Conservation (phyloP, 1,140 invertebrate species). For the Pogonognathellus flavescens region DNA sequence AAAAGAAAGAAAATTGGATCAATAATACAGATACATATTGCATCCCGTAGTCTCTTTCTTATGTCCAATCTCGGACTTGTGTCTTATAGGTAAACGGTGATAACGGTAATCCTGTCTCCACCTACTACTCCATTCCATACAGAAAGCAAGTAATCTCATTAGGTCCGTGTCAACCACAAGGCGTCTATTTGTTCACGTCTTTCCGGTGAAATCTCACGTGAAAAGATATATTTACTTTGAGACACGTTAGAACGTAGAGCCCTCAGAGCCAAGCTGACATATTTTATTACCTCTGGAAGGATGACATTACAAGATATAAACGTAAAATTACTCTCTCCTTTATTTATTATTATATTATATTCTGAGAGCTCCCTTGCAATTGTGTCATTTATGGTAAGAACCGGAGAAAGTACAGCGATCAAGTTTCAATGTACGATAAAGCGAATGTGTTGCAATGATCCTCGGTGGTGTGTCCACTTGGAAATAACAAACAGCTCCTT, state of each 20-base stretch:
- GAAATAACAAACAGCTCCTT: too few species aligned
- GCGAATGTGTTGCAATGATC: neutral
- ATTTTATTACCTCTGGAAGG: too few species aligned
- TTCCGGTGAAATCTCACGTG: neutral
- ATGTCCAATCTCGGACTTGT: neutral
- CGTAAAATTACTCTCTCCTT: too few species aligned
- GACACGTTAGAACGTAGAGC: too few species aligned
- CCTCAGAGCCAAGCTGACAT: too few species aligned
- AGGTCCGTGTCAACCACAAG: neutral
- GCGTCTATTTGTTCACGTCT: conserved; percentile 23
- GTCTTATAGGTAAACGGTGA: neutral
- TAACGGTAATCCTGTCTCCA: neutral
- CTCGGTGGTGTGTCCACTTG: neutral
- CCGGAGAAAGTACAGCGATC: too few species aligned
- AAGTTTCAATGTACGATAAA: too few species aligned
- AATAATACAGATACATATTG: neutral
- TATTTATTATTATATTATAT: too few species aligned
- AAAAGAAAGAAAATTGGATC: neutral
- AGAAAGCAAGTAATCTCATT: neutral
- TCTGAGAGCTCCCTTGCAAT: too few species aligned
- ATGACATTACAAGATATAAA: too few species aligned
- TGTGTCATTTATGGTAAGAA: too few species aligned
- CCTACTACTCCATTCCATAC: neutral
- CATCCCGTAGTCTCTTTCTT: neutral
- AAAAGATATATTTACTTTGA: too few species aligned